Evolutionary conservation across 2,797 vertebrate species (phyloP), one percentile per base, ranked within the genome.

Genomic region (Mormyrus hasselquistii): DNA sequence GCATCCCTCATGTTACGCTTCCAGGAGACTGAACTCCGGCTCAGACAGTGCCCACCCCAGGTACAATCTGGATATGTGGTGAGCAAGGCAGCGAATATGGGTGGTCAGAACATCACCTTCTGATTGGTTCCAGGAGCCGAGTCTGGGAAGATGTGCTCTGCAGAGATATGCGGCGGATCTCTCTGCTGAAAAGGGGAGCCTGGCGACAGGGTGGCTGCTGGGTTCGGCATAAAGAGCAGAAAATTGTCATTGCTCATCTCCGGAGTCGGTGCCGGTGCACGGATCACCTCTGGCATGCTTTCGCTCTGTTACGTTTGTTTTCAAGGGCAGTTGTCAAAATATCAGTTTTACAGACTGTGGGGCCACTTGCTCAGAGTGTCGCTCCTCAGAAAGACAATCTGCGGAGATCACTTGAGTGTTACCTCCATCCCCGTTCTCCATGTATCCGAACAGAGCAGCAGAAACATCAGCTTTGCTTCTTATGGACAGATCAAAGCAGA

Each of bases 261-360:
- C n/a, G 1, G 50, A 25, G 47, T 22, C 22, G 41, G 44, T 14
- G 84, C 47, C 2, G 50, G 50, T 12, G 25, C n/a, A 8, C 50
- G 9, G 44, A 83, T 50, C 44, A 83, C 44, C 41, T 55, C 49
- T 86, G n/a, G 8, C 25, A 34, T 4, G 4, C 34, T 86, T 47
- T 34, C 50, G 1, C 49, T 53, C 52, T 57, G 0, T 55, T 86
- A 19, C 84, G 1, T 55, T 86, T 55, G 47, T 22, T 86, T 86
- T 86, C 52, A 55, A 55, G 84, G 84, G 84, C 50, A 55, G 84
- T 55, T 86, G 84, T 86, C 50, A 55, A 55, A 55, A 86, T 86
- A 86, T 86, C 84, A 86, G 49, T 55, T 86, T 86, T 25, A 55
- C 19, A 14, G 84, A 86, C 84, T 55, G 84, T 57, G 84, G 50